Evolutionary conservation across 92 coral and sea anemone species (phyloP), one percentile per base, ranked within the genome.

Genomic region (Pocillopora grandis): DNA sequence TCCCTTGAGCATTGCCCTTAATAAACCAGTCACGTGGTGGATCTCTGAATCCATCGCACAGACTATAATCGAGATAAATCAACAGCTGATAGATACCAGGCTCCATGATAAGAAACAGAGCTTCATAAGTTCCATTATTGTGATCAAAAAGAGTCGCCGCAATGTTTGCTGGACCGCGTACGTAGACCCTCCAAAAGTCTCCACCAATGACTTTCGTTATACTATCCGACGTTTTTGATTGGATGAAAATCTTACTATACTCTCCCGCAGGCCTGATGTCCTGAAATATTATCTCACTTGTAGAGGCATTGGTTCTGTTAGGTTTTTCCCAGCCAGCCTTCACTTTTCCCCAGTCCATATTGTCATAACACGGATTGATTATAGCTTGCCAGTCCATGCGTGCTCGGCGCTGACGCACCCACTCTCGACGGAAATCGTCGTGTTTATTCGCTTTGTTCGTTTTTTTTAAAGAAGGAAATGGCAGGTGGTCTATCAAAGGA

Each of bases 1-100:
- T 88, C 13, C 96, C 94, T 33, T 93, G 96, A 15, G 90, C 90
- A 66, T 93, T 90, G 23, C 96, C 96, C 85, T 62, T 56, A 85
- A 89, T 91, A 35, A 91, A 91, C 95, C 95, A 91, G 56, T 86
- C 88, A 18, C 78, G 55, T 17, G 95, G 92, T 10, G 95, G 95
- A 35, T 91, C 94, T 48, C 81, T 89, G 61, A 88, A 82, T 19
- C 92, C 94, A 76, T 91, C 90, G 77, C 94, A 91, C 76, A 85
- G 76, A 79, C 94, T 91, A 37, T 88, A 88, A 75, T 91, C 94
- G 78, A 91, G 81, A 21, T 80, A 64, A 19, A 82, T 56, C 9
- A 56, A 19, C 18, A 91, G 71, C 21, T 56, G 65, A 62, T 91
- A 91, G 49, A 21, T 10, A 58, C 94, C 94, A 69, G 94, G 92